Percentiles rank a stretch among this genome's conserved stretches.
phyloP scores from a whole-genome alignment of 2,797 vertebrate species.

The Manis javanica region DNA sequence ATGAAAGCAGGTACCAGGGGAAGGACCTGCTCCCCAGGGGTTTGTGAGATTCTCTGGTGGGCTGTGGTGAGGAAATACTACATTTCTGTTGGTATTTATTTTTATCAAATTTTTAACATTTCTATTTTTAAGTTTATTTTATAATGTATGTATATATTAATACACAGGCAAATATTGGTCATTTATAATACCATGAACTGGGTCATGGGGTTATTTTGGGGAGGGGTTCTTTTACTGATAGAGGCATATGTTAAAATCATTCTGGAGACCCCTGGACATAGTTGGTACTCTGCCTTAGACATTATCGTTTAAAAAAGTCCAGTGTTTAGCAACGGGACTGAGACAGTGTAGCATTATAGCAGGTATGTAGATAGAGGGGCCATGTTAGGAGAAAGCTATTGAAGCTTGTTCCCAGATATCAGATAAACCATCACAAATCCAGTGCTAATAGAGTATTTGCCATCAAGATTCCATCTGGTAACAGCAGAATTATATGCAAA shows the following conservation, averaged over 20 bases:
- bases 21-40: background rate
- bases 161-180: background rate
- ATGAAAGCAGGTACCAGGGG: background rate
- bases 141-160: background rate
- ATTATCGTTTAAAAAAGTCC: background rate
- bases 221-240: background rate
- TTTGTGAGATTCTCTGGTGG: background rate
- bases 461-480: background rate
- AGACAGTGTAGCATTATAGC: background rate
- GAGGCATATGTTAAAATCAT: background rate
- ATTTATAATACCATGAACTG: background rate
- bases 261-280: background rate
- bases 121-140: background rate
- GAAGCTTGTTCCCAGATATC: background rate
- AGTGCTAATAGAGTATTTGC: background rate
- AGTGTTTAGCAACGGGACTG: background rate
- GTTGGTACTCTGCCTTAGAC: background rate
- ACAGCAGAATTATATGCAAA: background rate
- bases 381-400: background rate
- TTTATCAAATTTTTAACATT: conserved; percentile 6
- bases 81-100: background rate
- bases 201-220: background rate
- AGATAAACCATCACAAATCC: background rate
- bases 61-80: background rate
- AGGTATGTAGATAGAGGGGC: background rate